A percentile compares a stretch with the other conserved stretches of the same genome.
These are phyloP conservation scores for Muricea muricata DNA, from an alignment of 92 coral and sea anemone species.

Conservation along the genomic window DNA sequence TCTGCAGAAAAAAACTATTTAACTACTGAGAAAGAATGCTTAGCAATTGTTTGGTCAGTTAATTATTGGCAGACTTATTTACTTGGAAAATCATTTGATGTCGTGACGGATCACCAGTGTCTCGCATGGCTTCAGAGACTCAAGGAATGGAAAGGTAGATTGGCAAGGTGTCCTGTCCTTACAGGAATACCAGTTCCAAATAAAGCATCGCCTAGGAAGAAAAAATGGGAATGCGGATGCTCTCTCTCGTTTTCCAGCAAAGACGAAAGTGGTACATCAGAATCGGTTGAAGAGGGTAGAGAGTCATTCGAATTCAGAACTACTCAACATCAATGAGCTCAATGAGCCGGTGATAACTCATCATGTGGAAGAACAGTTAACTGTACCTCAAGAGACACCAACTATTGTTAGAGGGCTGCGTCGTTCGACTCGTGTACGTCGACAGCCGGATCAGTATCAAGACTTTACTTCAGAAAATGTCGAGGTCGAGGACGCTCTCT, in stretches of 20 bases:
- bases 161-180: slow-evolving; percentile 12
- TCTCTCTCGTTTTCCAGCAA: not conserved
- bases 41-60: not conserved
- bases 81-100: not conserved
- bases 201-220: not conserved
- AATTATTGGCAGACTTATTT: not conserved
- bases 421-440: no score
- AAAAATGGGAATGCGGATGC: slow-evolving; percentile 9
- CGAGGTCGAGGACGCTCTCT: no score
- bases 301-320: no score
- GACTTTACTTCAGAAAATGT: no score
- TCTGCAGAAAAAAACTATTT: not conserved
- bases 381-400: no score
- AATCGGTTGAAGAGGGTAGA: no score
- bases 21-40: not conserved
- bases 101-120: not conserved
- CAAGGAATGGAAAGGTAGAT: not conserved
- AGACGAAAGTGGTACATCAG: no score
- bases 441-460: no score
- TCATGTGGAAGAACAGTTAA: no score
- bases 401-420: no score
- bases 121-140: slow-evolving; percentile 15
- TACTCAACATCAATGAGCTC: no score
- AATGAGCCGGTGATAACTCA: no score
- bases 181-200: slow-evolving; percentile 15